Base-by-base conservation (phyloP, 2,888 invertebrate genomes). In the Mallateleia sp. region DNA sequence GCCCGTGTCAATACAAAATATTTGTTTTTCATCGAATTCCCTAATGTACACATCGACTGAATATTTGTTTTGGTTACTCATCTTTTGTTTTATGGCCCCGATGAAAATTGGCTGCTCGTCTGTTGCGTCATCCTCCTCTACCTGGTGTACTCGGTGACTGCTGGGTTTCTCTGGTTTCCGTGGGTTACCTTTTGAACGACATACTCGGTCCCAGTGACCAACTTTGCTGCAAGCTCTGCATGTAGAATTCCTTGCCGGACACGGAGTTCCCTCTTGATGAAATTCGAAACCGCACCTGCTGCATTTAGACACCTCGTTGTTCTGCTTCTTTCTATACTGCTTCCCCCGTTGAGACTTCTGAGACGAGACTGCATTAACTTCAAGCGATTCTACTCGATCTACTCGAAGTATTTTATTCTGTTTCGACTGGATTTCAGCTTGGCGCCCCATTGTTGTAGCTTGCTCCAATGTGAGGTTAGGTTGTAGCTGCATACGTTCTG, bases 401-500 rank as follows among this genome's bases (percentile, higher is more conserved):
- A 38, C 9, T 71, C 62, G 72, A 32, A 56, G 56, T n/a, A 14
- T 79, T 38, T 83, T 77, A 11, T 15, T 50, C 50, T 81, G 72
- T 28, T 86, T 84, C 5, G 56, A 22, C 7, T 78, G 78, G 9
- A 42, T 24, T 62, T 90, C 89, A 9, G 86, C 88, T 56, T 77
- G 75, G 14, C 83, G 66, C 14, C 74, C 85, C 38, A 84, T 80
- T 18, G 82, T 58, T 25, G 89, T 75, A 34, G 85, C 89, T 50
- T 89, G 77, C 20, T 87, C 82, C 54, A 91, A 77, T 0, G 89
- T 89, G 11, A 89, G 62, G 60, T 88, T 83, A 3, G 79, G 15
- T 24, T 60, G 45, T 9, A 89, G 54, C 52, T 91, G 91, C 22
- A 92, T 82, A 14, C 78, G 78, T 66, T 92, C 89, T 11, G 82